phyloP scores from a whole-genome alignment of 2,797 vertebrate species.

The Phoxinus dragarum region DNA sequence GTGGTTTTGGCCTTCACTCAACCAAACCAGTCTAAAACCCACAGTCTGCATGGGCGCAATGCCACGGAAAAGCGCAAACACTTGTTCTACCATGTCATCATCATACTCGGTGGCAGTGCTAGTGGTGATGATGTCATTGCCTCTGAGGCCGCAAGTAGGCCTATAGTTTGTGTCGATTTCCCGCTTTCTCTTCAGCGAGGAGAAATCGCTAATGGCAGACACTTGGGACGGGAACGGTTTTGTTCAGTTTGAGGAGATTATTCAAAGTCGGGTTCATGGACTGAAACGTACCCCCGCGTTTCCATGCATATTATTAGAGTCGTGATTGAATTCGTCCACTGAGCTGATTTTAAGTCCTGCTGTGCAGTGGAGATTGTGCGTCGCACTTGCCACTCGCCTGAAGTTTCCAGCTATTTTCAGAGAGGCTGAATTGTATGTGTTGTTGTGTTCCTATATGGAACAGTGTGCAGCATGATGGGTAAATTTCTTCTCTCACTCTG shows the following conservation, averaged over 20 bases:
- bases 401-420: conserved; percentile 47
- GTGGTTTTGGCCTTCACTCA: conserved; percentile 32
- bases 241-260: conserved; percentile 30
- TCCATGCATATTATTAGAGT: conserved; percentile 19
- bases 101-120: not conserved
- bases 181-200: not conserved
- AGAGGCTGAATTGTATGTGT: conserved; percentile 34
- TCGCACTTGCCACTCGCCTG: conserved; percentile 22
- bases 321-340: conserved; percentile 18
- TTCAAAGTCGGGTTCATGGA: conserved; percentile 9
- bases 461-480: conserved; percentile 35
- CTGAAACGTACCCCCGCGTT: not conserved
- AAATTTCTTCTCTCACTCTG: conserved; percentile 39
- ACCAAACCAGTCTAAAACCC: conserved; percentile 1
- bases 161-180: not conserved
- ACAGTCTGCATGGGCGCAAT: not conserved
- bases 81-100: not conserved
- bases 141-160: not conserved
- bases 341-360: conserved; percentile 26
- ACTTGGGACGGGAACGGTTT: not conserved
- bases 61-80: conserved; percentile 7
- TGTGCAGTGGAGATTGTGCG: conserved; percentile 30
- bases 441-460: conserved; percentile 41
- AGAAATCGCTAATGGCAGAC: conserved; percentile 20
- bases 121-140: conserved; percentile 27